Evolutionary conservation across 1,140 invertebrate genomes (phyloP), one percentile per base, ranked within the genome.

Genomic region (Pectinophora gossypiella): DNA sequence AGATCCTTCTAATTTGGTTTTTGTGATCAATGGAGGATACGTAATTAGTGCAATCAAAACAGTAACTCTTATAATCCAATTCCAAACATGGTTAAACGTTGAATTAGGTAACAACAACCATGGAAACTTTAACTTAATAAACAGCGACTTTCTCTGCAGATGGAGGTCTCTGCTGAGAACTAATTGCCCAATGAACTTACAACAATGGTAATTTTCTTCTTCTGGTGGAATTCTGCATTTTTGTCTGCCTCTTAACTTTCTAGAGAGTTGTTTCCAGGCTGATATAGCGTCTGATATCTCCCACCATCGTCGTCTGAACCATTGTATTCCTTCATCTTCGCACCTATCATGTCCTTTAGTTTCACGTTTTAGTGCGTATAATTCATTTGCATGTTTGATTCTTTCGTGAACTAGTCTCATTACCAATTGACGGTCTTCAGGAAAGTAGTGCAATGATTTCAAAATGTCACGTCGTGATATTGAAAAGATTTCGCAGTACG

Each of bases 171-270:
- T 72, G 46, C 78, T 78, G 9, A 85, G 60, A 9, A 81, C 81
- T 48, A 85, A 56, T 44, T 81, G 81, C 0, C 81, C 74, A 19
- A 85, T 75, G 61, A 83, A 85, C 73, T 83, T 83, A n/a, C 76
- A 61, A 35, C 81, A 85, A 51, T 85, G 81, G 46, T 79, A 83
- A 36, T 59, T 47, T 56, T 79, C 74, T 52, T 85, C 81, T 1
- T 56, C 54, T 4, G 77, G 71, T 23, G 81, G 15, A 72, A 51
- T 27, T 3, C 16, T 19, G 3, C 57, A 35, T 27, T 51, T 68
- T 53, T 56, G 4, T 38, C 36, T 71, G 27, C 71, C 73, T n/a
- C n/a, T n/a, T n/a, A n/a, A n/a, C n/a, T n/a, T n/a, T n/a, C n/a
- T n/a, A n/a, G n/a, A n/a, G n/a, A n/a, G n/a, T n/a, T n/a, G n/a